Conservation (phyloP, 1,140 invertebrate genomes). For the Acyrthosiphon pisum region DNA sequence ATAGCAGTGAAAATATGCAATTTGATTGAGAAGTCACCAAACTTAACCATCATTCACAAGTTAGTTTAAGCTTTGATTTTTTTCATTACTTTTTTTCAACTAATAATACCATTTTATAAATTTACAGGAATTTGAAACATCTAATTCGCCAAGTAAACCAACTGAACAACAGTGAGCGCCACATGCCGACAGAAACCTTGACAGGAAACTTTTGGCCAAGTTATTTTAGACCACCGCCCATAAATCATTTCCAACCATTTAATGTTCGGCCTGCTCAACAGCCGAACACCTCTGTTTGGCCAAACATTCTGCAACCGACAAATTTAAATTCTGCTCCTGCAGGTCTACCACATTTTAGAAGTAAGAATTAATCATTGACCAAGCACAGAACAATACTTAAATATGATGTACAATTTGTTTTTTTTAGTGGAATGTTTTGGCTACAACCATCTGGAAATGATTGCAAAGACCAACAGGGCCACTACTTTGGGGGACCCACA, state of each 20-base stretch:
- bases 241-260: background rate
- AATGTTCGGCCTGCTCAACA: background rate
- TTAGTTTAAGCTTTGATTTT: background rate
- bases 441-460: background rate
- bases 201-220: background rate
- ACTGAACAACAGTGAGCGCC: background rate
- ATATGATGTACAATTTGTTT: background rate
- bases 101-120: background rate
- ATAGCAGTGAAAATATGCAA: background rate
- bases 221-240: background rate
- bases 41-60: background rate
- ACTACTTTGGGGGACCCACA: background rate
- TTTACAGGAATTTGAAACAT: conserved; percentile 23
- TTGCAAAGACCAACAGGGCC: background rate
- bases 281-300: background rate
- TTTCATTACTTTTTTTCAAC: background rate
- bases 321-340: background rate
- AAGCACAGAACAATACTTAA: background rate
- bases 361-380: background rate
- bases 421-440: conserved; percentile 36
- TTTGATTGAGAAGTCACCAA: conserved; percentile 5
- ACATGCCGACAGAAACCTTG: background rate
- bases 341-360: background rate
- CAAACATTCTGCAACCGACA: background rate
- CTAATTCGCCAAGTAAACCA: conserved; percentile 9